phyloP scores from a whole-genome alignment of 1,140 invertebrate genomes.

The Meloidogyne chitwoodi region DNA sequence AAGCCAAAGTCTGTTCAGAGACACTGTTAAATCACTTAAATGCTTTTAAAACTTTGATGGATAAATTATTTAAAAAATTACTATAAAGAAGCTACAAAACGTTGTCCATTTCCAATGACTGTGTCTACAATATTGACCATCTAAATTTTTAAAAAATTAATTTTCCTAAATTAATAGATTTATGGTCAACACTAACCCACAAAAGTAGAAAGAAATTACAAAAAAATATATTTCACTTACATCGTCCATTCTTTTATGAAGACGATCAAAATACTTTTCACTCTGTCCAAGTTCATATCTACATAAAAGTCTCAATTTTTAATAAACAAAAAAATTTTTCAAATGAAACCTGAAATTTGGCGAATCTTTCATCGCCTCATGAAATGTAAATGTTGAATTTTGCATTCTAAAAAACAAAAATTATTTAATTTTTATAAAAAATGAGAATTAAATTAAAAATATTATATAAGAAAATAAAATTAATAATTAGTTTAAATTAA shows the following conservation, averaged over 20 bases:
- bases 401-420: neutral
- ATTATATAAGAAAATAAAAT: neutral
- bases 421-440: neutral
- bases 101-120: slow-evolving; percentile 36
- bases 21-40: slow-evolving; percentile 46
- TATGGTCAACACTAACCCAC: neutral
- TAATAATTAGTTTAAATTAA: no score
- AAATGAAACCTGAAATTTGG: slow-evolving; percentile 11
- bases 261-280: slow-evolving; percentile 37
- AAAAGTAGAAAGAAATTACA: slow-evolving; percentile 12
- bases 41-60: neutral
- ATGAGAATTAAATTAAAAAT: no score
- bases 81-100: slow-evolving; percentile 41
- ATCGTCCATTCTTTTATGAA: slow-evolving; percentile 45
- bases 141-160: slow-evolving; percentile 26
- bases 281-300: slow-evolving; percentile 16
- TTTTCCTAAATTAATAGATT: no score
- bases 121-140: slow-evolving; percentile 27
- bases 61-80: slow-evolving; percentile 27
- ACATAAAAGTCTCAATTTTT: neutral
- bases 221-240: slow-evolving; percentile 18
- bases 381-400: neutral
- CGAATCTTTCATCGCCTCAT: slow-evolving; percentile 15
- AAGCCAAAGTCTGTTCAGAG: slow-evolving; percentile 41
- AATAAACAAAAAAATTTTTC: neutral